Base-by-base conservation (phyloP, 2,888 invertebrate genomes). In the Prenolepis imparis region DNA sequence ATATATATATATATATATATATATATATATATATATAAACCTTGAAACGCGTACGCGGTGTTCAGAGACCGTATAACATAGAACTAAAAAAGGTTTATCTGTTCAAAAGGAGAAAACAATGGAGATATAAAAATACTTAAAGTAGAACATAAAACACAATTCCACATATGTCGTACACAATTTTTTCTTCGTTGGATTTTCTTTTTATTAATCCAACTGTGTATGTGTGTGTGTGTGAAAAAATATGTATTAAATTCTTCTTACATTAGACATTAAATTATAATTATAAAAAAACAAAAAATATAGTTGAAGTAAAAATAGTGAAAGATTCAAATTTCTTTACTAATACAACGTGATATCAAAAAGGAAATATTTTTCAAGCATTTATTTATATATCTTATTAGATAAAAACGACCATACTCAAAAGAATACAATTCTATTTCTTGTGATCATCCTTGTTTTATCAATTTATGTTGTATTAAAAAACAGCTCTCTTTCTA, bases 21-120 rank as follows among this genome's bases (percentile, higher is more conserved):
- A 59, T 32, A 57, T 28, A 28, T 28, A 28, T 28, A 3, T 28
- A 28, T 28, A 28, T 28, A 1, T n/a, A 5, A 70, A 36, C 11
- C 15, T 44, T 24, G 12, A 66, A 36, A 24, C 8, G 6, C 8
- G 6, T 48, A 15, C 9, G 21, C 15, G 6, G 24, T 48, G 21
- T 36, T 55, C 12, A 24, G 24, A 55, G 11, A n/a, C 44, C n/a
- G 5, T 24, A 12, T 41, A 52, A 18, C 3, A 32, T 0, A 44
- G 32, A 44, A 59, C 15, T n/a, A 32, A 6, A 59, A 59, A 61
- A 63, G 15, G 32, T 44, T 74, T 75, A 52, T 63, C 21, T 63
- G 9, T 21, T 21, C 11, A 12, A 75, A 44, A n/a, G 3, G 9
- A 61, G 3, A 0, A 3, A 44, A 21, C 15, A 32, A 61, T 41